phyloP scores from a whole-genome alignment of 2,113 vertebrate species.

The Laterallus jamaicensis region DNA sequence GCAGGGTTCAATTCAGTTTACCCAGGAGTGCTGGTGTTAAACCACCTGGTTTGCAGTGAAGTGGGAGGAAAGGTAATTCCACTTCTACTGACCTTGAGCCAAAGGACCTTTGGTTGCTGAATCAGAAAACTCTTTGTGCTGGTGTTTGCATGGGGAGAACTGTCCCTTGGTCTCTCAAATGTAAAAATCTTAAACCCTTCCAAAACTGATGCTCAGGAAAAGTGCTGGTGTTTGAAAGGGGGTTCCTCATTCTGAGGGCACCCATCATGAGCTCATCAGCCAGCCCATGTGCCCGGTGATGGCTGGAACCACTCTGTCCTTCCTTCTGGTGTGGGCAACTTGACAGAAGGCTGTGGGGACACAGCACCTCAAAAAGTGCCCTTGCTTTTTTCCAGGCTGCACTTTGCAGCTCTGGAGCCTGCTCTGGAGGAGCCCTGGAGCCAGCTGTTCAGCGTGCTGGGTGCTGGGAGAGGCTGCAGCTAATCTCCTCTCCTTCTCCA shows the following conservation, averaged over 20 bases:
- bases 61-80: neutral
- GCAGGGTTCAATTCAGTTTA: neutral
- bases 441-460: neutral
- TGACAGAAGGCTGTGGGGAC: neutral
- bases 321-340: neutral
- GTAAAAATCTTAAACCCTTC: neutral
- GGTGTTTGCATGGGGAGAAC: neutral
- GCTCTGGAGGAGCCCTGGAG: neutral
- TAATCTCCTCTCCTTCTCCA: constrained; percentile 6
- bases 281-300: neutral
- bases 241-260: too few relatives aligned
- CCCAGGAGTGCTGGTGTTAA: neutral
- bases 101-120: neutral
- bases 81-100: neutral
- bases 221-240: neutral
- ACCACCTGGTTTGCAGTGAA: neutral
- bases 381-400: neutral
- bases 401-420: neutral
- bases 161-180: neutral
- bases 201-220: neutral
- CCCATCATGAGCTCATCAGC: fast-evolving
- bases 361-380: neutral
- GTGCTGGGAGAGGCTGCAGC: neutral
- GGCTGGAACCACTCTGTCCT: neutral
- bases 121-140: neutral